A percentile compares a stretch with the other conserved stretches of the same genome.
phyloP scores from a whole-genome alignment of 1,140 invertebrate genomes.

The Drosophila kohkoa region DNA sequence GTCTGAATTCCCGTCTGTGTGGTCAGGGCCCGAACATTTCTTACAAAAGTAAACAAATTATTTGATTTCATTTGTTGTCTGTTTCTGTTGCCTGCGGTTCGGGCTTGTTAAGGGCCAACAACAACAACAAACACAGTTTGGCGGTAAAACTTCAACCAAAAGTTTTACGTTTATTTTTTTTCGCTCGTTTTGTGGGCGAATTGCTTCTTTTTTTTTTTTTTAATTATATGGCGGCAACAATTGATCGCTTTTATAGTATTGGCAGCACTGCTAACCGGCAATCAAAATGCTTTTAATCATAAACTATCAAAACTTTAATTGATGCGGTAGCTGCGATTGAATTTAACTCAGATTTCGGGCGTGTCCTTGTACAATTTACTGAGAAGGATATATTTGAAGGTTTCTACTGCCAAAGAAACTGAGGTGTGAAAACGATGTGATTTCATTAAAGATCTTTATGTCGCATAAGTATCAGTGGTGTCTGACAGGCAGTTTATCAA shows the following conservation, averaged over 20 bases:
- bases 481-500: too few species aligned
- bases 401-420: neutral
- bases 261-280: conserved; percentile 41
- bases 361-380: neutral
- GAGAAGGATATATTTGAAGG: neutral
- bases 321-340: neutral
- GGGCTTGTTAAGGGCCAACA: conserved; percentile 48
- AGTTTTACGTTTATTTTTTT: conserved; percentile 10
- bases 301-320: conserved; percentile 17
- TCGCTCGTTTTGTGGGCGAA: conserved; percentile 51
- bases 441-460: neutral
- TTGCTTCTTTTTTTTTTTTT: conserved; percentile 28
- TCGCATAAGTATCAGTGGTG: too few species aligned
- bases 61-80: conserved; percentile 58
- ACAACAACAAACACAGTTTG: conserved; percentile 6
- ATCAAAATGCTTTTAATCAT: conserved; percentile 62
- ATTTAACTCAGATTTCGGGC: neutral
- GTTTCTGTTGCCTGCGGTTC: conserved; percentile 47
- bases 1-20: conserved; percentile 26
- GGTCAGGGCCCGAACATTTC: conserved; percentile 36
- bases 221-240: conserved; percentile 56
- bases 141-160: conserved; percentile 62
- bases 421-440: neutral
- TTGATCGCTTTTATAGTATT: conserved; percentile 13
- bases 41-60: conserved; percentile 74